A percentile compares a stretch with the other conserved stretches of the same genome.
Evolutionary conservation across 2,113 vertebrate species (phyloP).

Genomic region (Pyxicephalus adspersus): DNA sequence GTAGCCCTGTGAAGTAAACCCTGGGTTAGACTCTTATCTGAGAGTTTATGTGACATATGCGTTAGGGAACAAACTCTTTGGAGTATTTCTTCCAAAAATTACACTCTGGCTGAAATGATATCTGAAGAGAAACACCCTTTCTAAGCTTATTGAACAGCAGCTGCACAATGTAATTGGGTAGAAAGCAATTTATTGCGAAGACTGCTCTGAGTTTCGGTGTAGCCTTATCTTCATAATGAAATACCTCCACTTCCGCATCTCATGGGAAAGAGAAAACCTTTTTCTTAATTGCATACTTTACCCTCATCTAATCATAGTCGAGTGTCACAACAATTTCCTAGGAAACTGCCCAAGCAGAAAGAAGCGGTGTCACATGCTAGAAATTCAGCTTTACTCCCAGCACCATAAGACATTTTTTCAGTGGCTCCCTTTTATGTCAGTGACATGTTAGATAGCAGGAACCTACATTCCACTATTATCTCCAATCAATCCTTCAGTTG

Average conservation of each 20-base stretch:
- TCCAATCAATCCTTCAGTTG: conserved; percentile 20
- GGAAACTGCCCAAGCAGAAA: conserved; percentile 10
- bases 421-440: not conserved
- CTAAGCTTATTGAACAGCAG: not conserved
- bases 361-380: not conserved
- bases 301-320: not conserved
- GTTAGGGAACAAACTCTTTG: not conserved
- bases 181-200: too few relatives aligned
- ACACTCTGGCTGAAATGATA: not conserved
- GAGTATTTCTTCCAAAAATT: not conserved
- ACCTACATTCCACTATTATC: conserved; percentile 30
- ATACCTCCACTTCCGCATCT: not conserved
- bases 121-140: not conserved
- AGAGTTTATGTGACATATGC: not conserved
- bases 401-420: not conserved
- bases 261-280: conserved; percentile 7
- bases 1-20: not conserved
- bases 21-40: not conserved
- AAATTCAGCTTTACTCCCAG: not conserved
- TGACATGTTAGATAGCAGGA: not conserved
- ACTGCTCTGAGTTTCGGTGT: not conserved
- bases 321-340: not conserved
- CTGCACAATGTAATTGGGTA: not conserved
- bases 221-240: not conserved
- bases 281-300: conserved; percentile 3